A percentile compares a stretch with the other conserved stretches of the same genome.
Evolutionary conservation across 2,888 invertebrate genomes (phyloP).

Genomic region (Harmothoe impar): DNA sequence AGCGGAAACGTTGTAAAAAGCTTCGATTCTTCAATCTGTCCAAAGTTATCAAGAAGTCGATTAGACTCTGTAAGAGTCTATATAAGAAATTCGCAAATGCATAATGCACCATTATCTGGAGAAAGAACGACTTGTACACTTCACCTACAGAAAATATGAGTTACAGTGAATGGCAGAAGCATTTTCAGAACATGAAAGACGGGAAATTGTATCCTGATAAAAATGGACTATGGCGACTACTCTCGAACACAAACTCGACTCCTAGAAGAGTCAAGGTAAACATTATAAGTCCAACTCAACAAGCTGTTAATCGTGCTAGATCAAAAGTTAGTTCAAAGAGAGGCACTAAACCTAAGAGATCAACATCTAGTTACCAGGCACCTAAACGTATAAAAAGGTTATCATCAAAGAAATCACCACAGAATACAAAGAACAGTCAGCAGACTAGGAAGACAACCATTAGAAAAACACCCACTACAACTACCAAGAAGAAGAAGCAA

Average conservation of each 20-base stretch:
- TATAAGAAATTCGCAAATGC: background rate
- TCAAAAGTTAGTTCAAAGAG: background rate
- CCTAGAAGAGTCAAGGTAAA: background rate
- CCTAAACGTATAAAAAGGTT: background rate
- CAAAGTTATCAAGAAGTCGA: background rate
- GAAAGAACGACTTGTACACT: conserved; percentile 41
- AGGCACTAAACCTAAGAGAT: background rate
- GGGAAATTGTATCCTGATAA: background rate
- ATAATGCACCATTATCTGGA: background rate
- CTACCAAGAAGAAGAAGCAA: background rate
- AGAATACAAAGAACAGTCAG: background rate
- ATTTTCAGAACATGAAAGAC: background rate
- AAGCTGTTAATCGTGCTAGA: background rate
- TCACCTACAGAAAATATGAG: background rate
- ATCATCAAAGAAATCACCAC: background rate
- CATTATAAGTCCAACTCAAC: conserved; percentile 9
- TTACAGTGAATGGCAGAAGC: background rate
- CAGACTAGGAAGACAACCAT: background rate
- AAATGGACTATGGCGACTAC: background rate
- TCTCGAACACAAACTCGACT: background rate
- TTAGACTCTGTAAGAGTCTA: background rate
- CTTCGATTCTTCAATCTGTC: background rate
- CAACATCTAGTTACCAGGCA: background rate
- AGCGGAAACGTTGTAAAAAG: background rate
- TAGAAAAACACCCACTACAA: background rate